Evolutionary conservation across 1,140 invertebrate genomes (phyloP).

Genomic region (Brachionus angularis): DNA sequence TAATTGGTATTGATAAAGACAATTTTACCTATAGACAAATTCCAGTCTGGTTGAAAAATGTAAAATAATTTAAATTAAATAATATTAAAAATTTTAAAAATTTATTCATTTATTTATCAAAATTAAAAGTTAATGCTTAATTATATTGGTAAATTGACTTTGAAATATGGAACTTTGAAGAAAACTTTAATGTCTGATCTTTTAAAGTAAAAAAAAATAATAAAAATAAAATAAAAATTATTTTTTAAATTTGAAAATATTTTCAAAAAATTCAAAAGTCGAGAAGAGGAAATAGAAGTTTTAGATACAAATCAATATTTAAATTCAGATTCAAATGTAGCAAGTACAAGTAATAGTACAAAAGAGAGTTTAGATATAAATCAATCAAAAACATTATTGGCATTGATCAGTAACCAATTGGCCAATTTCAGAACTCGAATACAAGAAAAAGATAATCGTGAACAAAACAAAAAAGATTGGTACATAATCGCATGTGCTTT

Average conservation of each 20-base stretch:
- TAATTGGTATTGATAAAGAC: constrained; percentile 34
- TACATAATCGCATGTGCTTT: constrained; percentile 22
- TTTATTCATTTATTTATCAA: not conserved
- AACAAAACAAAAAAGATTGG: constrained; percentile 33
- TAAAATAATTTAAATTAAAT: not conserved
- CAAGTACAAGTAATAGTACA: not conserved
- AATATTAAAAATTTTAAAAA: not conserved
- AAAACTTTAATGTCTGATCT: not conserved
- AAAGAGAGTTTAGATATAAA: not conserved
- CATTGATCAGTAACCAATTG: constrained; percentile 19
- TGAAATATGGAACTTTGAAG: constrained; percentile 11
- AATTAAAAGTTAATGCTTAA: constrained; percentile 1
- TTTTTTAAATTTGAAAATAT: not conserved
- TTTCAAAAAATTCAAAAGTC: not conserved
- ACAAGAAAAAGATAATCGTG: constrained; percentile 5
- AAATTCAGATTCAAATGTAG: not conserved
- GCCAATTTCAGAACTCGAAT: constrained; percentile 10
- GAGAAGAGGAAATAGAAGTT: constrained; percentile 14
- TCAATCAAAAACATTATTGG: constrained; percentile 11
- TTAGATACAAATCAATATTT: constrained; percentile 13
- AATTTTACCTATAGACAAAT: constrained; percentile 5
- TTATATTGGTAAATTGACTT: constrained; percentile 20
- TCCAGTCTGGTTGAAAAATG: not conserved
- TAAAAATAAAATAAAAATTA: too few species aligned
- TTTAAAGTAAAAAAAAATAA: not conserved